Conservation (phyloP, 2,888 invertebrate genomes). For the Julus scandinavius region DNA sequence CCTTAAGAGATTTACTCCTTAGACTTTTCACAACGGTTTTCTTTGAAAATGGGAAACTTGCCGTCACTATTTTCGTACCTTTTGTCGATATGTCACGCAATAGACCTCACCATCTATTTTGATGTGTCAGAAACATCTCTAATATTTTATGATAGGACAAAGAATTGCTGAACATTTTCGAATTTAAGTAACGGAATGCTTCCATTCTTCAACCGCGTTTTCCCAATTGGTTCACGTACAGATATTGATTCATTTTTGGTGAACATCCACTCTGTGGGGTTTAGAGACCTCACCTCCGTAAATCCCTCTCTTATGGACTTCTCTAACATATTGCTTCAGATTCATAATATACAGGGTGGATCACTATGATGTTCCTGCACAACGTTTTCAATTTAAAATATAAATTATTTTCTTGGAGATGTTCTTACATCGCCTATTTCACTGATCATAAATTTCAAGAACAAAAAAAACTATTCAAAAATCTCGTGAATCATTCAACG, state of each 20-base stretch:
- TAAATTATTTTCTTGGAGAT: too few relatives aligned
- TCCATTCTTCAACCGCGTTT: background rate
- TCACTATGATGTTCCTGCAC: too few relatives aligned
- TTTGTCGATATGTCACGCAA: constrained; percentile 29
- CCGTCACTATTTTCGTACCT: background rate
- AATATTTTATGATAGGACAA: background rate
- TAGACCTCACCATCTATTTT: background rate
- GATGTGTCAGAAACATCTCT: background rate
- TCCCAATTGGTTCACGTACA: background rate
- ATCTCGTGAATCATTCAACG: too few relatives aligned
- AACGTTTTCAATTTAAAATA: too few relatives aligned
- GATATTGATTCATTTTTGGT: background rate
- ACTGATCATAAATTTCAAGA: too few relatives aligned
- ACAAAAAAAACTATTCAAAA: too few relatives aligned
- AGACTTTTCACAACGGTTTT: too few relatives aligned
- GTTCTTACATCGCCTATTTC: too few relatives aligned
- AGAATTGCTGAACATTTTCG: constrained; percentile 8
- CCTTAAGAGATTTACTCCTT: too few relatives aligned
- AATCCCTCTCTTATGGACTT: background rate
- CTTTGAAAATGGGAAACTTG: too few relatives aligned
- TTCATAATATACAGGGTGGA: too few relatives aligned
- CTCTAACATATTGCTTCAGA: too few relatives aligned
- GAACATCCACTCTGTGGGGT: background rate
- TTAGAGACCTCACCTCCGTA: background rate
- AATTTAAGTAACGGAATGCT: constrained; percentile 6